phyloP scores from a whole-genome alignment of 1,140 invertebrate species.

The Venturia canescens region DNA sequence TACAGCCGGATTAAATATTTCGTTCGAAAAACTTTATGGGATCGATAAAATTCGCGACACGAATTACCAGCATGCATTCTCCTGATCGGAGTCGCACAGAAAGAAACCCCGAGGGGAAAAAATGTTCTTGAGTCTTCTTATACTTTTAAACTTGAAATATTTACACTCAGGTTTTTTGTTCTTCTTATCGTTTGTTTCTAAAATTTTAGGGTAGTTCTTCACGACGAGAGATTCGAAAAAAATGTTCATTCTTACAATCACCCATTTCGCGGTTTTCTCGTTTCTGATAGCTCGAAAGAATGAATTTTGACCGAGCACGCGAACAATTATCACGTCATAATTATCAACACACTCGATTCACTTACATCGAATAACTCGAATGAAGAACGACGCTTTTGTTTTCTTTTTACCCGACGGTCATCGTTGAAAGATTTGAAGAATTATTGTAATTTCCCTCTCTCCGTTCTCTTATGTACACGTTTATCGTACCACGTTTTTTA shows the following conservation, averaged over 20 bases:
- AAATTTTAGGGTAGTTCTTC: no score
- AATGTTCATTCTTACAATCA: no score
- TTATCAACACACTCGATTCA: not conserved
- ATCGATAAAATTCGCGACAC: no score
- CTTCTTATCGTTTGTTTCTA: not conserved
- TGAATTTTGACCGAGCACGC: not conserved
- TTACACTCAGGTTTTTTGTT: not conserved
- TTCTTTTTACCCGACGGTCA: not conserved
- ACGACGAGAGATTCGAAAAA: no score
- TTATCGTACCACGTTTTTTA: not conserved
- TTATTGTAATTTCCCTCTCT: not conserved
- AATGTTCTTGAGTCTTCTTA: not conserved
- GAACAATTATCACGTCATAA: not conserved
- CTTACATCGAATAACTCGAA: not conserved
- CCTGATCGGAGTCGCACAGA: not conserved
- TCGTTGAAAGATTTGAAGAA: not conserved
- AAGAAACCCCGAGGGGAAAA: not conserved
- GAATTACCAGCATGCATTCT: no score
- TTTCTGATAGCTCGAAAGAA: not conserved
- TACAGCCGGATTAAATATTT: no score
- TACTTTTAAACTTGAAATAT: not conserved
- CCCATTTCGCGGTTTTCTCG: not conserved
- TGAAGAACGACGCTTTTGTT: not conserved
- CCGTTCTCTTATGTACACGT: constrained; percentile 3
- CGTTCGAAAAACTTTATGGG: no score